These are phyloP conservation scores for Microtus oregoni DNA, from an alignment of 2,113 vertebrate genomes.

Conservation along the genomic window DNA sequence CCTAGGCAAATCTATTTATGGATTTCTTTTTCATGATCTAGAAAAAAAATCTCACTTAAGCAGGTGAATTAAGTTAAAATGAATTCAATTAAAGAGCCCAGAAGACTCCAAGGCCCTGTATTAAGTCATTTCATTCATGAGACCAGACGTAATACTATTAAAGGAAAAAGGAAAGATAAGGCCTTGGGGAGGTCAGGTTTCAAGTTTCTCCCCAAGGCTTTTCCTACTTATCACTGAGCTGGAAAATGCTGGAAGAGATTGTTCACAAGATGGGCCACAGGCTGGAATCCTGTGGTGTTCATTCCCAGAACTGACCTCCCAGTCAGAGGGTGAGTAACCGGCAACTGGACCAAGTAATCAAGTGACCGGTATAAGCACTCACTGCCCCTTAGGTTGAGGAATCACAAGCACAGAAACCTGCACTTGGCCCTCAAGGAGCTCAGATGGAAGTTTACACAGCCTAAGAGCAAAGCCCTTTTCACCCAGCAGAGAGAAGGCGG, in stretches of 20 bases:
- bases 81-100: neutral
- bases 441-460: neutral
- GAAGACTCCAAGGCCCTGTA: neutral
- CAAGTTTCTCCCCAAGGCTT: neutral
- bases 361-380: neutral
- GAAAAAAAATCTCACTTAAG: neutral
- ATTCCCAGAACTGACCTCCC: neutral
- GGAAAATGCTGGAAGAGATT: neutral
- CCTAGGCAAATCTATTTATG: constrained; percentile 36
- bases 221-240: neutral
- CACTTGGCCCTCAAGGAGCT: neutral
- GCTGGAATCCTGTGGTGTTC: neutral
- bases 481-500: neutral
- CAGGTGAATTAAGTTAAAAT: neutral
- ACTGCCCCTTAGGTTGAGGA: neutral
- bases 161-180: neutral
- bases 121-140: neutral
- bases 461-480: neutral
- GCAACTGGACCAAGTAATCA: neutral
- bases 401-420: neutral
- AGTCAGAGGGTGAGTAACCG: neutral
- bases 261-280: neutral
- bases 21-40: constrained; percentile 10
- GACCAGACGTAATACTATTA: neutral
- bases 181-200: neutral